Evolutionary conservation across 2,888 invertebrate species (phyloP).

Genomic region (Melanophora roralis): DNA sequence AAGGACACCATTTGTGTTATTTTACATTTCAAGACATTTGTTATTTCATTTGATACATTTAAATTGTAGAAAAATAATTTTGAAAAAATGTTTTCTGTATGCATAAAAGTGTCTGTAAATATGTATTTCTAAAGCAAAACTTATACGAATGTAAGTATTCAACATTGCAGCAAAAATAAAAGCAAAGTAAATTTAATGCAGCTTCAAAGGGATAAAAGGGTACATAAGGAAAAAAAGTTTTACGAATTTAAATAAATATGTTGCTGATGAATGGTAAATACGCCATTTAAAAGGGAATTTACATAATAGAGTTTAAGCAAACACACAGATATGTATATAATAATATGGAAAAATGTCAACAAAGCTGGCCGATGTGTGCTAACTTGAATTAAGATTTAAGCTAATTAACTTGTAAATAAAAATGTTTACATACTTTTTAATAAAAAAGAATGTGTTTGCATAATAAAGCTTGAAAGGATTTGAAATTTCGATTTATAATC

Average conservation of each 20-base stretch:
- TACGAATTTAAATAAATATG: conserved; percentile 24
- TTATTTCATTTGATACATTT: background rate
- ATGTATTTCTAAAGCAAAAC: conserved; percentile 46
- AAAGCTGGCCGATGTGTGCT: background rate
- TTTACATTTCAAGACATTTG: background rate
- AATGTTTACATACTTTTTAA: no score
- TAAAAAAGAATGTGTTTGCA: no score
- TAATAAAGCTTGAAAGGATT: no score
- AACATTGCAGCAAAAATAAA: conserved; percentile 1
- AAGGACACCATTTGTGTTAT: conserved; percentile 12
- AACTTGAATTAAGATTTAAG: background rate
- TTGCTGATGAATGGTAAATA: conserved; percentile 18
- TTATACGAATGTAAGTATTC: conserved; percentile 23
- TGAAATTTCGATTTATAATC: no score
- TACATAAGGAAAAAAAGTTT: background rate
- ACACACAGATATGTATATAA: background rate
- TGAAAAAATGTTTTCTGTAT: background rate
- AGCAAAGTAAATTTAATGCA: conserved; percentile 38
- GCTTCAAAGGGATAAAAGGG: background rate
- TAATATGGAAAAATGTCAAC: background rate
- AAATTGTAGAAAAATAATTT: conserved; percentile 17
- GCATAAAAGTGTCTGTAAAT: conserved; percentile 8
- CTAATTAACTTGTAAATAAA: conserved; percentile 8
- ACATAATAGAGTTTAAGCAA: background rate
- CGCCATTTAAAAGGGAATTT: conserved; percentile 25